phyloP scores from a whole-genome alignment of 2,113 vertebrate genomes.

The Perognathus longimembris region DNA sequence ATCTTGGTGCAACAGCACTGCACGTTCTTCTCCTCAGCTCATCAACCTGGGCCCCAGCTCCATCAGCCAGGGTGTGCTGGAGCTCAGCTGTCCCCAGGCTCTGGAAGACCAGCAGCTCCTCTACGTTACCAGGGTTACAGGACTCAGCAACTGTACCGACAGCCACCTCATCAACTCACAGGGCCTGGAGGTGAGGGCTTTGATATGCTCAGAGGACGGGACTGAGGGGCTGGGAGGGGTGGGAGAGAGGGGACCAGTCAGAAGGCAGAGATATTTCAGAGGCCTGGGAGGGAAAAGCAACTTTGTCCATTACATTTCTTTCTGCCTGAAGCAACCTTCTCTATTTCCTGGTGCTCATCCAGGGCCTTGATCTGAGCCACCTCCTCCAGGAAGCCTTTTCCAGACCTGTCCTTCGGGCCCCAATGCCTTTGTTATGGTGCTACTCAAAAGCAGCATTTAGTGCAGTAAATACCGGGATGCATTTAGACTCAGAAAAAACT shows the following conservation, averaged over 20 bases:
- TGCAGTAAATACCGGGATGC: not conserved
- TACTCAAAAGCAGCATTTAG: not conserved
- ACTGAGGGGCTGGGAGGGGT: not conserved
- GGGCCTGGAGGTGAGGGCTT: slow-evolving; percentile 88
- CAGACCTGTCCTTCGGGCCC: not conserved
- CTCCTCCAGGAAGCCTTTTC: not conserved
- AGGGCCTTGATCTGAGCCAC: not conserved
- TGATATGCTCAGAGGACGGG: not conserved
- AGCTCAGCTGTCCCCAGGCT: slow-evolving; percentile 90
- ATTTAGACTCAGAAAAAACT: not conserved
- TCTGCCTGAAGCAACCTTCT: not conserved
- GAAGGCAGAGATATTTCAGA: not conserved
- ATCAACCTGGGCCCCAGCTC: slow-evolving; percentile 92
- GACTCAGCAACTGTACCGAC: slow-evolving; percentile 90
- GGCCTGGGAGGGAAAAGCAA: not conserved
- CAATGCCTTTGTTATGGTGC: not conserved
- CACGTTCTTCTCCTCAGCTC: slow-evolving; percentile 83
- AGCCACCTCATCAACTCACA: slow-evolving; percentile 87
- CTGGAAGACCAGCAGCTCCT: slow-evolving; percentile 86
- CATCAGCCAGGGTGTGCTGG: slow-evolving; percentile 90
- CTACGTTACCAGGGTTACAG: slow-evolving; percentile 89
- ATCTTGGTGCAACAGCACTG: not conserved
- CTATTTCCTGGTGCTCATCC: not conserved
- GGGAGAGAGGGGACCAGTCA: not conserved
- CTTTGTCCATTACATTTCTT: no score